Percentiles rank a stretch among this genome's conserved stretches.
Conservation (phyloP, 2,888 invertebrate genomes). For the Tortrix viridana region DNA sequence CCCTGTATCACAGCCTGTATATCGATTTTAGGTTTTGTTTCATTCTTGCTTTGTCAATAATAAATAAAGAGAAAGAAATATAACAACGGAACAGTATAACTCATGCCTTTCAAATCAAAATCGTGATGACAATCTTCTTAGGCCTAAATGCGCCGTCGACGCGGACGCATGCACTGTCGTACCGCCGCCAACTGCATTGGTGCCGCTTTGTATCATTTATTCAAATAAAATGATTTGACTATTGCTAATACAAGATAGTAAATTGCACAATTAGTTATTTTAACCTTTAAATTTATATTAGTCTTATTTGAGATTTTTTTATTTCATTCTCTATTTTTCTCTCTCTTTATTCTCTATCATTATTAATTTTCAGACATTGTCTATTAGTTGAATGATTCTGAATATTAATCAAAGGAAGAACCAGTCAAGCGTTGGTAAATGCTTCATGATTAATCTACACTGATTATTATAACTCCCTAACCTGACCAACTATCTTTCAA, state of each 20-base stretch:
- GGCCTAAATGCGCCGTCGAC: constrained; percentile 36
- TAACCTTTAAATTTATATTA: too few species aligned
- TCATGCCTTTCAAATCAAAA: too few species aligned
- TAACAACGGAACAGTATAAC: too few species aligned
- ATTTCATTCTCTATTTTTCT: too few species aligned
- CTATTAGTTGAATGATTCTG: background rate
- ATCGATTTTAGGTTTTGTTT: too few species aligned
- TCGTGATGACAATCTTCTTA: too few species aligned
- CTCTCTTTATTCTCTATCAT: too few species aligned
- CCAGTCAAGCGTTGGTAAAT: background rate
- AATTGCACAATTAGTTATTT: too few species aligned
- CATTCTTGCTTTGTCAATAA: too few species aligned
- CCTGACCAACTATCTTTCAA: background rate
- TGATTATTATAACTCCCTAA: background rate
- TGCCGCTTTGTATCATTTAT: background rate
- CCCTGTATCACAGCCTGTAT: too few species aligned
- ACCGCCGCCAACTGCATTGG: background rate
- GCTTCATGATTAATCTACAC: background rate
- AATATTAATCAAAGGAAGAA: background rate
- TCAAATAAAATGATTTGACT: background rate
- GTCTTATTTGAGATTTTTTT: too few species aligned
- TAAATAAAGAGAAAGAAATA: too few species aligned
- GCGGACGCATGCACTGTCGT: background rate
- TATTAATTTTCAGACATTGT: background rate
- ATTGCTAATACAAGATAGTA: background rate